Base-by-base conservation (phyloP, 2,797 vertebrate species). In the Aselliscus stoliczkanus region DNA sequence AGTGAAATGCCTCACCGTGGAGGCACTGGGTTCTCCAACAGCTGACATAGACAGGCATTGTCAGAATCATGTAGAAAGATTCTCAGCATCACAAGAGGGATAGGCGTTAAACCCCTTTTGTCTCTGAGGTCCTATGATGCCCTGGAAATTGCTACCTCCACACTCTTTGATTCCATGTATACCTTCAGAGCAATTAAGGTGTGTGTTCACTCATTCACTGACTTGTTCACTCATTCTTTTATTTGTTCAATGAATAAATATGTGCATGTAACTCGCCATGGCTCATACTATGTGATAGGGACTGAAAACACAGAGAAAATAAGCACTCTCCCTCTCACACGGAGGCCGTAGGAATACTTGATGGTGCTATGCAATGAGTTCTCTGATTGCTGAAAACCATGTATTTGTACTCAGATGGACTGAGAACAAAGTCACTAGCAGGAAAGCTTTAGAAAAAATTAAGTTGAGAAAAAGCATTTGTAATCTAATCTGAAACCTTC, bases 211-310 rank as follows among this genome's bases (percentile, higher is more conserved):
- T 76, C 65, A 34, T 1, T 2, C 60, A 62, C 29, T 88, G 42
- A 23, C 44, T 60, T 18, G 31, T 58, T 93, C 67, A 52, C 29
- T 58, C 11, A 70, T 60, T 20, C 39, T 79, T 84, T 54, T 25
- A 84, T 79, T 81, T 95, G 72, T 64, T 92, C 18, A 50, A 56
- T 12, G 76, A 54, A 60, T n/a, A 80, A 72, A 25, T 60, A 27
- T 7, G 2, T 54, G 6, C 58, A 58, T 18, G 39, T 54, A 85
- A 77, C 15, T 65, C 47, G 34, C 1, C 1, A 9, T 56, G 42
- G 12, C 20, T 64, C 72, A 75, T 44, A 31, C 7, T 15, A 7
- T 50, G n/a, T 56, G 29, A 42, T 11, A n/a, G 21, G 42, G 7
- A 7, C 37, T 75, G 37, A 89, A 25, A 56, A 81, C 84, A 64